Evolutionary conservation across 2,113 vertebrate genomes (phyloP).

Genomic region (Phoxinus phoxinus): DNA sequence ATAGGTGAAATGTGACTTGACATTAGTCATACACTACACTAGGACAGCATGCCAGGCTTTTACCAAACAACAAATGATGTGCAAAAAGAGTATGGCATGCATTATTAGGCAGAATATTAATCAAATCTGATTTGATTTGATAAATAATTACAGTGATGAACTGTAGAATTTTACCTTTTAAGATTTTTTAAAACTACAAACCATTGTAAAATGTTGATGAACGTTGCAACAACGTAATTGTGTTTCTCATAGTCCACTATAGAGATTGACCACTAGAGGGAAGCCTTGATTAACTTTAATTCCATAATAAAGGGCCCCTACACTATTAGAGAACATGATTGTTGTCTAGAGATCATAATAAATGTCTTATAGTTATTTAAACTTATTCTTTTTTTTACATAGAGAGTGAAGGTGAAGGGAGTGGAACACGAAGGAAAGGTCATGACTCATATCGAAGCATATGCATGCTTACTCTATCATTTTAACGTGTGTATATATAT

Average conservation of each 20-base stretch:
- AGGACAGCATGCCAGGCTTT: neutral
- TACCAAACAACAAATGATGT: neutral
- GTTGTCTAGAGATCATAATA: too few species aligned
- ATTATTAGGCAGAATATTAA: neutral
- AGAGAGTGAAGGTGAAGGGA: neutral
- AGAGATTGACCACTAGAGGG: constrained; percentile 42
- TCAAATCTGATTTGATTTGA: neutral
- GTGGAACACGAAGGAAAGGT: neutral
- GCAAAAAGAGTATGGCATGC: neutral
- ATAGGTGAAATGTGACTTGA: neutral
- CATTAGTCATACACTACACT: neutral
- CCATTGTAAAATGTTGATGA: neutral
- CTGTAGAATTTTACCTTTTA: neutral
- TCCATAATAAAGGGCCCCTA: neutral
- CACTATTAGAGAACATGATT: neutral
- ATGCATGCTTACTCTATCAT: neutral
- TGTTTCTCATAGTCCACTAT: neutral
- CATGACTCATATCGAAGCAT: neutral
- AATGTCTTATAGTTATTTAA: too few species aligned
- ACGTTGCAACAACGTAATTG: neutral
- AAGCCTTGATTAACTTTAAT: neutral
- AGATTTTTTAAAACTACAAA: neutral
- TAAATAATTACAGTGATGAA: neutral
- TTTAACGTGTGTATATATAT: neutral
- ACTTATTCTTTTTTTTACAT: too few species aligned